These are phyloP conservation scores for Ptychodera flava DNA, from an alignment of 35 echinoderm and acorn worm species.

Conservation along the genomic window DNA sequence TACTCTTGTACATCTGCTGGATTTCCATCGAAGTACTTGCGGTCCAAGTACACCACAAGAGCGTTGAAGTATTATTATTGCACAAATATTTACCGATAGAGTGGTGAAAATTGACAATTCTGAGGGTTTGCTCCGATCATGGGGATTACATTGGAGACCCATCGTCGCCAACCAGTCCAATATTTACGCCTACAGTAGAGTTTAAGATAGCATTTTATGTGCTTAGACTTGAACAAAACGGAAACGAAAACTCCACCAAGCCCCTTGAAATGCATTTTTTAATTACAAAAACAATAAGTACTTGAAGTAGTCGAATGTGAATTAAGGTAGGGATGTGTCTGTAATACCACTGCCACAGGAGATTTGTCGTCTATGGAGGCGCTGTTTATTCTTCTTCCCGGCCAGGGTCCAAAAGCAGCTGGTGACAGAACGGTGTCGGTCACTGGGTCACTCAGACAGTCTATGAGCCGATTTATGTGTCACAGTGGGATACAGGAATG, in stretches of 20 bases:
- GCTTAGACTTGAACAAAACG: background rate
- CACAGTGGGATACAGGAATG: no score
- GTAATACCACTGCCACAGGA: no score
- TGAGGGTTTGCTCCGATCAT: background rate
- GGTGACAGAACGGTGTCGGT: no score
- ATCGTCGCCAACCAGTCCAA: background rate
- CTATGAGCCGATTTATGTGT: no score
- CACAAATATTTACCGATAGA: background rate
- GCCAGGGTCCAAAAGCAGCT: no score
- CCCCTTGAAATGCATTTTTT: background rate
- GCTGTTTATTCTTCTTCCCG: no score
- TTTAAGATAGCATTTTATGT: background rate
- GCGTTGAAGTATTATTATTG: background rate
- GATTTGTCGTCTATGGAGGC: no score
- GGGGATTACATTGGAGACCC: background rate
- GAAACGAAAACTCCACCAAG: background rate
- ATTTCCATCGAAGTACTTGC: no score
- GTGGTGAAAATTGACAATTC: background rate
- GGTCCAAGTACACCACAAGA: background rate
- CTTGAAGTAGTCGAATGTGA: no score
- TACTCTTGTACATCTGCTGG: no score
- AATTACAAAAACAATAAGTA: background rate
- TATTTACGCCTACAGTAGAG: background rate
- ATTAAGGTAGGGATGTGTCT: no score
- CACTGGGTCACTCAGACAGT: no score